Evolutionary conservation across 2,797 vertebrate species (phyloP), one percentile per base, ranked within the genome.

Genomic region (Argya squamiceps): DNA sequence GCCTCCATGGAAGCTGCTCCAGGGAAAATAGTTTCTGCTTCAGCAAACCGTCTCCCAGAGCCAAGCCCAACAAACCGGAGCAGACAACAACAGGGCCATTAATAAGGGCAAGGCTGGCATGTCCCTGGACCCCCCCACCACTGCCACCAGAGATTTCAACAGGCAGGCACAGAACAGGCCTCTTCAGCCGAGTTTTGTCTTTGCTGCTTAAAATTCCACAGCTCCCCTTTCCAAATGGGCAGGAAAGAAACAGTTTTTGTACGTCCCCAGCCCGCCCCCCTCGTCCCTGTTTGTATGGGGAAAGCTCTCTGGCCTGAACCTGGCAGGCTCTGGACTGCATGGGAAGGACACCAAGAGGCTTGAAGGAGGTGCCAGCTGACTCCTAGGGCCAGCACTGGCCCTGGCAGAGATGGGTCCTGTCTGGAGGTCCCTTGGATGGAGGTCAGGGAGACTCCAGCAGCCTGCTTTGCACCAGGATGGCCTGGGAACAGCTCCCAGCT

Each of bases 151-250:
- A 49, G 79, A 78, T 81, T 94, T 78, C 89, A 85, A 64, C 69
- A 37, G 81, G 67, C 73, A 44, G 60, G 69, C 76, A 96, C 64
- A 92, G 89, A 91, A 56, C 84, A 91, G 84, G 47, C 46, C 89
- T 95, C 94, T 93, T 86, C 85, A 88, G 89, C 76, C 29, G 53
- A 82, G 91, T 96, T 96, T 96, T 97, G 96, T 95, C 89, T 78
- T 65, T 23, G 65, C 96, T 97, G 91, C 81, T 96, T 96, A 96
- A 96, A 92, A 96, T 96, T 95, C 95, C 90, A 70, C 3, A 49
- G 91, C 91, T 90, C 84, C 53, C 34, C 82, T 96, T 96, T 78
- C 79, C 53, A 90, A 91, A 78, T 1, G 3, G 78, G 65, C 59
- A 90, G 76, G 64, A 84, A 90, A 96, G 88, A 91, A 96, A 39